Evolutionary conservation across 2,797 vertebrate genomes (phyloP), one percentile per base, ranked within the genome.

Genomic region (Phaenicophaeus curvirostris): DNA sequence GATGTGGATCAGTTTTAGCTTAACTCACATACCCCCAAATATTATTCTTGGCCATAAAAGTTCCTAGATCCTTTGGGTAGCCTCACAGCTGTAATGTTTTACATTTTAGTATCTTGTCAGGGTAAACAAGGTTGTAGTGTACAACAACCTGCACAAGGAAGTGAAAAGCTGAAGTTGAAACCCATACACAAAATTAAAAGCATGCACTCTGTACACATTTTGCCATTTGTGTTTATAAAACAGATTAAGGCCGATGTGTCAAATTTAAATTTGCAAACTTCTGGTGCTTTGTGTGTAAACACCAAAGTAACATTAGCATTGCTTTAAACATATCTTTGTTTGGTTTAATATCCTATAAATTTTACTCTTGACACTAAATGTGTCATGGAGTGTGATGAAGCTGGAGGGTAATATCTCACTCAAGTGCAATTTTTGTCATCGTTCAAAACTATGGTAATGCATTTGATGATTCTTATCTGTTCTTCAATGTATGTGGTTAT

Each of bases 381-480:
- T 93, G 63, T 63, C 25, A 3, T 65, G 91, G 89, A 91, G 31
- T 59, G 85, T 94, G 92, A 90, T 95, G 92, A 88, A 87, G 63
- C 85, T 76, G 61, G 87, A 91, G 72, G 75, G 65, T 93, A 95
- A 42, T 91, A 76, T 86, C 91, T 95, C 83, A 85, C 87, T 86
- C 68, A 87, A 89, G 58, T 44, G 48, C 54, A 79, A 48, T 89
- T 91, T 73, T 95, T 95, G 87, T 92, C 68, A 37, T 90, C 7
- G 4, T 93, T 96, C 89, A 93, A 89, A 96, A 93, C 46, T 89
- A 19, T 92, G 62, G 48, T 86, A 93, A 86, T 94, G 35, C 55
- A 77, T 89, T 90, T 90, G 89, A 90, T 94, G 65, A 91, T 94
- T 94, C 76, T 85, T 96, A 93, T 93, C 95, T 92, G 28, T 90